phyloP scores from a whole-genome alignment of 2,797 vertebrate species.

The Oreochromis grahami region DNA sequence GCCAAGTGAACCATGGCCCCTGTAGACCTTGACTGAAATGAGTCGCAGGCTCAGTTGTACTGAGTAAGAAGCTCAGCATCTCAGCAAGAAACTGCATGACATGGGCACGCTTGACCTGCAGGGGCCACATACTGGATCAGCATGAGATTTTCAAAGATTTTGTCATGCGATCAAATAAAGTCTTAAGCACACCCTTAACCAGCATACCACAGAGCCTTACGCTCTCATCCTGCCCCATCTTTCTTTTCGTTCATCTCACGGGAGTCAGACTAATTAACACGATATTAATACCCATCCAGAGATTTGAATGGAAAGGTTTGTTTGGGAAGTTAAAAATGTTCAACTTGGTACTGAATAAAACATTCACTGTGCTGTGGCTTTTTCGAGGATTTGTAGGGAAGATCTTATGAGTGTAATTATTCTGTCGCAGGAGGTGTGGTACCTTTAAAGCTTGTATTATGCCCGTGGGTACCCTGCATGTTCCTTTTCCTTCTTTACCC shows the following conservation, averaged over 20 bases:
- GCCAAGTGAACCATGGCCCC: constrained; percentile 60
- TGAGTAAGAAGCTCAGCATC: constrained; percentile 16
- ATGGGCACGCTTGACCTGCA: constrained; percentile 16
- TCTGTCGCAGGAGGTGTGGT: background rate
- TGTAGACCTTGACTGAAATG: constrained; percentile 45
- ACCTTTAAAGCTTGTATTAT: background rate
- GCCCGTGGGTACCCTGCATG: background rate
- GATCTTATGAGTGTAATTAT: constrained; percentile 29
- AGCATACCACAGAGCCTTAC: background rate
- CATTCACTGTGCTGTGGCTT: background rate
- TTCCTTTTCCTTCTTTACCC: background rate
- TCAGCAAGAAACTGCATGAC: background rate
- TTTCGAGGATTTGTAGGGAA: background rate
- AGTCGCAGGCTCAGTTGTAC: constrained; percentile 20
- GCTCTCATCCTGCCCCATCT: background rate
- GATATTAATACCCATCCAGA: background rate
- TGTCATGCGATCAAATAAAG: background rate
- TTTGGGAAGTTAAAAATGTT: constrained; percentile 1
- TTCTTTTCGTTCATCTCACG: background rate
- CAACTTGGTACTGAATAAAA: background rate
- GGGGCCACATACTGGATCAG: background rate
- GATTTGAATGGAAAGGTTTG: background rate
- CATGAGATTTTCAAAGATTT: constrained; percentile 17
- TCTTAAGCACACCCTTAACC: background rate
- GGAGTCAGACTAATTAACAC: constrained; percentile 23